Evolutionary conservation across 2,797 vertebrate species (phyloP).

Genomic region (Syndactyla subalaris): DNA sequence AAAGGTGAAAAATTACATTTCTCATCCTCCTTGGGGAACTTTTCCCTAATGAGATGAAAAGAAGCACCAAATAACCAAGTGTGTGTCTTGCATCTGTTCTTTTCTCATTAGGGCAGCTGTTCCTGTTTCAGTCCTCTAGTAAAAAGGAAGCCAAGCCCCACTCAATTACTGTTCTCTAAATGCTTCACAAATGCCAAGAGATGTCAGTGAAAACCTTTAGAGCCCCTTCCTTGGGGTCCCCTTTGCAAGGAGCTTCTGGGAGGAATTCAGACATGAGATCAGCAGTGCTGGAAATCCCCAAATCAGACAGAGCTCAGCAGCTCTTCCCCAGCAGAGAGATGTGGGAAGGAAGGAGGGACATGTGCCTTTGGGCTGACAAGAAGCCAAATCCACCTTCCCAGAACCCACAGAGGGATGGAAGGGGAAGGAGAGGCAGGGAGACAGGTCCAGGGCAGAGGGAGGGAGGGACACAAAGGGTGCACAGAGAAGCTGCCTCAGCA

Average conservation of each 20-base stretch:
- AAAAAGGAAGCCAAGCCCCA: not conserved
- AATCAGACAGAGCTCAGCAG: not conserved
- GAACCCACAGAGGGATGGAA: not conserved
- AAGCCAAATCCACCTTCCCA: not conserved
- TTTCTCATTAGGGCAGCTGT: not conserved
- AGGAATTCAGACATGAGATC: not conserved
- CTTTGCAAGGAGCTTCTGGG: not conserved
- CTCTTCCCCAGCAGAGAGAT: not conserved
- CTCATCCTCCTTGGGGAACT: not conserved
- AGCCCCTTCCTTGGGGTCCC: not conserved
- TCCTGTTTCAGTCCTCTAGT: not conserved
- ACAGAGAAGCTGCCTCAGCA: fast-evolving
- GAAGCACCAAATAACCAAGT: not conserved
- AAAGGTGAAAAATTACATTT: not conserved
- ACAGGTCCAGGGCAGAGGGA: not conserved
- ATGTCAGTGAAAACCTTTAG: not conserved
- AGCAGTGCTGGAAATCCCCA: not conserved
- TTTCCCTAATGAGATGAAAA: not conserved
- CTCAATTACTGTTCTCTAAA: not conserved
- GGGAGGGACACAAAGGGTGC: not conserved
- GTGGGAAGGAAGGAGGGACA: not conserved
- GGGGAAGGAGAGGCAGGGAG: not conserved
- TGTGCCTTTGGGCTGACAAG: not conserved
- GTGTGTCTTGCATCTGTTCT: not conserved
- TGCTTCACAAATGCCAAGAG: not conserved